Conservation (phyloP, 2,797 vertebrate species). For the Characodon lateralis region DNA sequence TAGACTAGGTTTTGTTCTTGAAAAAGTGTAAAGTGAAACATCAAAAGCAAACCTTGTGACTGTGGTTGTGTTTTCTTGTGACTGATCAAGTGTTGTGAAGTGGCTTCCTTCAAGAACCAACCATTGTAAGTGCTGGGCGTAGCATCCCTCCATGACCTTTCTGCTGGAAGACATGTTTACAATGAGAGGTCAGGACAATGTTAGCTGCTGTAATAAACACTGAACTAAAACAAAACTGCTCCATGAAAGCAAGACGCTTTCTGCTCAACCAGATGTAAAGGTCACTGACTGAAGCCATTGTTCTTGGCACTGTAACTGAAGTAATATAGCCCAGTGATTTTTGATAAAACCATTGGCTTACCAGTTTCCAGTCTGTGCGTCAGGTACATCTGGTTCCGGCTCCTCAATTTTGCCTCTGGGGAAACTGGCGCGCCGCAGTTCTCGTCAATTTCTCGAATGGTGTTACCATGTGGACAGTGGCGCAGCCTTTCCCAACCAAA, state of each 20-base stretch:
- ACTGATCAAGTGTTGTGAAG: constrained; percentile 58
- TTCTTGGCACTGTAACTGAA: background rate
- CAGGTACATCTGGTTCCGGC: constrained; percentile 39
- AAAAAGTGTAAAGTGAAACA: background rate
- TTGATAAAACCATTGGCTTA: background rate
- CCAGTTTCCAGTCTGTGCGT: constrained; percentile 60
- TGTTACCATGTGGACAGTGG: constrained; percentile 50
- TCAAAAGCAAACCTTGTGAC: constrained; percentile 64
- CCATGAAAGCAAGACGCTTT: background rate
- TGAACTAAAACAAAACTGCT: background rate
- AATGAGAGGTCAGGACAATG: background rate
- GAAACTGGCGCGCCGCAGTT: constrained; percentile 33
- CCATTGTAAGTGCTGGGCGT: constrained; percentile 34
- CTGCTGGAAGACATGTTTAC: constrained; percentile 35
- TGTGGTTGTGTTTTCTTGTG: constrained; percentile 67
- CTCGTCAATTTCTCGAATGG: constrained; percentile 59
- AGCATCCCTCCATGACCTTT: constrained; percentile 54
- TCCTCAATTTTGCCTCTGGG: constrained; percentile 51
- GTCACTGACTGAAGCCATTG: background rate
- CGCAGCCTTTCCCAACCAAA: constrained; percentile 33
- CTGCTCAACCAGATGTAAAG: background rate
- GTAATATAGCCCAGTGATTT: background rate
- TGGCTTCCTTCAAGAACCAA: constrained; percentile 53
- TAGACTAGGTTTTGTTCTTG: background rate
- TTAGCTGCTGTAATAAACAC: background rate